Base-by-base conservation (phyloP, 1,140 invertebrate genomes). In the Centruroides vittatus region DNA sequence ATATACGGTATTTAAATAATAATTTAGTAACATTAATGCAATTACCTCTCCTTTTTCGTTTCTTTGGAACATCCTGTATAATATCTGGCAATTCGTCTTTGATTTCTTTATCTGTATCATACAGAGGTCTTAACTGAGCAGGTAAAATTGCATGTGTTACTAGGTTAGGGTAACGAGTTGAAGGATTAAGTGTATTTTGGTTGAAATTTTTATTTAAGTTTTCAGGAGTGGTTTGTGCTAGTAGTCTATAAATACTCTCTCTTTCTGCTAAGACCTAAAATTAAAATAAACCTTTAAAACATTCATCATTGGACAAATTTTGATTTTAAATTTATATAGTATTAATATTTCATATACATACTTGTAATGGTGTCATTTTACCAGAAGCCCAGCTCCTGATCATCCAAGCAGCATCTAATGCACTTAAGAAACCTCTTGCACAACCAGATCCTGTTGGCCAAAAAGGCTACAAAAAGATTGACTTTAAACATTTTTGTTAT, bases 371-470 rank as follows among this genome's bases (percentile, higher is more conserved):
- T 5, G 72, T 76, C 69, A 72, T 69, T 35, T 69, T 72, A 2
- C 73, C 82, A 55, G 64, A 62, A 12, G 86, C 84, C 87, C 90
- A 96, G 47, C 83, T 78, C 65, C 88, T 81, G 51, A 98, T 85
- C 65, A 93, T 89, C 93, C 95, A 99, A 47, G 91, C 91, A 0
- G 93, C 88, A 78, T 99, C 95, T 70, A 98, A 81, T 4, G 89
- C 91, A 54, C 92, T 92, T 0, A 99, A 76, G 75, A 99, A 99
- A 36, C 96, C 96, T 56, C 95, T 79, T 0, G 93, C 95, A 78
- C 93, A 98, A 5, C 96, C 96, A 35, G 93, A 95, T 0, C 95
- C 94, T 0, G 93, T 97, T 4, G 95, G 94, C 95, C 95, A 98
- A 75, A 98, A 98, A 0, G 93, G 94, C 82, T 88, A 70, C 35